Evolutionary conservation across 2,113 vertebrate genomes (phyloP), one percentile per base, ranked within the genome.

Genomic region (Maylandia zebra): DNA sequence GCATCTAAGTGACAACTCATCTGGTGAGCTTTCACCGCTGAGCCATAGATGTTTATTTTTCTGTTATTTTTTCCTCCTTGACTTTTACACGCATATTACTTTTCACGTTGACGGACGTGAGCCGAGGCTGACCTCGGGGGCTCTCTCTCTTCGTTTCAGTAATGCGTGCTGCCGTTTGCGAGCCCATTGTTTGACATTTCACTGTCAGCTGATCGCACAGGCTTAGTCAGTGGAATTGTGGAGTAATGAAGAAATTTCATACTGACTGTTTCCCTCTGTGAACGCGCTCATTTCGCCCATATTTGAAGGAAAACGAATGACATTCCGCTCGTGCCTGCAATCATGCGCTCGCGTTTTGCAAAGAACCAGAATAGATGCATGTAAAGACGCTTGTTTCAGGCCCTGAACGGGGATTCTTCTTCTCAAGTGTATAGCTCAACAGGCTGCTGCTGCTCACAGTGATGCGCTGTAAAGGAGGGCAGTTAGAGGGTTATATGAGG

Each of bases 311-410:
- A 82, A 85, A 55, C 83, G 11, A 87, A 81, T 86, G 83, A 61
- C 94, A 95, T 96, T 95, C 95, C 93, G 10, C 30, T 81, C 95
- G 91, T 96, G 93, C 92, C 88, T 94, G 2, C 10, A 84, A 89
- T 93, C 91, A 95, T 95, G 95, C 71, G 93, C 91, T 91, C 14
- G 81, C 88, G 89, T 96, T 94, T 92, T 92, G 81, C 84, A 90
- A 88, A 82, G 89, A 66, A 88, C 36, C 88, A 86, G 88, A 83
- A 93, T 80, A 50, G 82, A 84, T 91, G 86, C 90, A 93, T 96
- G 93, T 94, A 94, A 94, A 94, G 95, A 94, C 93, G 90, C 91
- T 95, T 96, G 95, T 96, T 89, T 90, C 45, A 69, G 81, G 41
- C 82, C 78, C 81, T 85, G 82, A 93, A 88, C 57, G 89, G 84